Percentiles rank a stretch among this genome's conserved stretches.
Conservation (phyloP, 2,797 vertebrate genomes). For the Pogonophryne albipinna region DNA sequence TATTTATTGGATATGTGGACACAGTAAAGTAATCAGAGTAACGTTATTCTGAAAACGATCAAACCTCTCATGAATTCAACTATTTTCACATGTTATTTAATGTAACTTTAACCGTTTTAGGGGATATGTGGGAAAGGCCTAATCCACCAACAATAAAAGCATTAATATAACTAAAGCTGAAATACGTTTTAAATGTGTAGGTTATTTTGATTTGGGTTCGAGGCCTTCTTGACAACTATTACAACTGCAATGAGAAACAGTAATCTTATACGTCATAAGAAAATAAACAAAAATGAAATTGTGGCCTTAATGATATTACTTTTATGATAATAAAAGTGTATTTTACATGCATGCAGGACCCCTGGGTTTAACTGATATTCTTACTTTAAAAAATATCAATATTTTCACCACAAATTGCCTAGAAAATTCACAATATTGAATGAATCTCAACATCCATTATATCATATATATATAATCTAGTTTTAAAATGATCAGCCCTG, state of each 20-base stretch:
- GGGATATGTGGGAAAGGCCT: background rate
- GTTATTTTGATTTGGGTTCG: background rate
- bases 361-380: background rate
- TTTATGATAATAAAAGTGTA: background rate
- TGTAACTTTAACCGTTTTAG: background rate
- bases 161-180: background rate
- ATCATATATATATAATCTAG: background rate
- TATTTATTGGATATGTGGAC: background rate
- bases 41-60: background rate
- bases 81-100: background rate
- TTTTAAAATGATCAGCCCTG: constrained; percentile 14
- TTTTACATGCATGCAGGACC: background rate
- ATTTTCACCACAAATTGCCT: background rate
- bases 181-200: background rate
- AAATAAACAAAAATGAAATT: constrained; percentile 2
- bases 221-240: constrained; percentile 36
- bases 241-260: constrained; percentile 15
- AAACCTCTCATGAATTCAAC: background rate
- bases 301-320: background rate
- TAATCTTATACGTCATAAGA: constrained; percentile 2
- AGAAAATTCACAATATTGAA: background rate
- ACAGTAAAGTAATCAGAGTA: too few relatives aligned
- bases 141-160: background rate
- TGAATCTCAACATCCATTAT: background rate
- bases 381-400: background rate